These are phyloP conservation scores for Agapornis roseicollis DNA, from an alignment of 2,113 vertebrate species.

Conservation along the genomic window DNA sequence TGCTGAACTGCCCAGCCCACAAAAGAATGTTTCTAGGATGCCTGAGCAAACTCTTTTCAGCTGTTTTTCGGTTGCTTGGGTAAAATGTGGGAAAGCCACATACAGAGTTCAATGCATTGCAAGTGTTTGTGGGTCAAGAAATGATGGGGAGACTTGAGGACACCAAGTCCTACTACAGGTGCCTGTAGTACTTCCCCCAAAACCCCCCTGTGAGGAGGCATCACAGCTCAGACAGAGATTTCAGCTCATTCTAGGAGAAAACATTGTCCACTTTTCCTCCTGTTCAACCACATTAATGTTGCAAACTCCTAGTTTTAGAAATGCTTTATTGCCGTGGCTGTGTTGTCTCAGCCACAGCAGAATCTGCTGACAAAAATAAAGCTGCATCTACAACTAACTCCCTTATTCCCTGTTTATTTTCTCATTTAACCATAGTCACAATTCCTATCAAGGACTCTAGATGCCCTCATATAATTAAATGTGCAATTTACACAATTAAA, in stretches of 20 bases:
- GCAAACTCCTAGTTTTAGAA: not conserved
- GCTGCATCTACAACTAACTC: not conserved
- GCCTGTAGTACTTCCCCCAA: not conserved
- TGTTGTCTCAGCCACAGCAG: not conserved
- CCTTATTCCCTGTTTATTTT: not conserved
- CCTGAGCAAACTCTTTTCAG: not conserved
- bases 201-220: not conserved
- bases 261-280: not conserved
- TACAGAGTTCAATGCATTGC: not conserved
- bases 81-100: not conserved
- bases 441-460: not conserved
- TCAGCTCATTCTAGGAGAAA: not conserved
- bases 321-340: not conserved
- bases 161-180: not conserved
- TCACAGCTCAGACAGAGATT: not conserved
- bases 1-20: not conserved
- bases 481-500: not conserved
- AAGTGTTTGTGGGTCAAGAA: not conserved
- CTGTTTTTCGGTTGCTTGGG: not conserved
- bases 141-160: not conserved
- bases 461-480: not conserved
- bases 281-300: not conserved
- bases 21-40: not conserved
- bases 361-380: not conserved
- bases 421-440: not conserved